Conservation (phyloP, 35 echinoderm and acorn worm genomes). For the Amphiura filiformis region DNA sequence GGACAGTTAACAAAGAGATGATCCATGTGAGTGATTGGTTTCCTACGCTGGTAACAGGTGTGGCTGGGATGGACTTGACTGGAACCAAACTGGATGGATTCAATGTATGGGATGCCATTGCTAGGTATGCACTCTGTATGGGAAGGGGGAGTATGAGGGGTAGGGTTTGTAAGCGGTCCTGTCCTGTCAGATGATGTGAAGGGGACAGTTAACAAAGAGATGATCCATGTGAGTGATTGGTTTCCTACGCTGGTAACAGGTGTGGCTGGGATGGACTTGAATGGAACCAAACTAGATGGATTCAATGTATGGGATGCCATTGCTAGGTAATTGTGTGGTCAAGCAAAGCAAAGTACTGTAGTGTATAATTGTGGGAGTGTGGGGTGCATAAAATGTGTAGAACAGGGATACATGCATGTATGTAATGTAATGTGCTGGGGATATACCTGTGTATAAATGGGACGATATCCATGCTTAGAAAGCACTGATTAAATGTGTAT, state of each 20-base stretch:
- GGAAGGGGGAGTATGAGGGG: slow-evolving; percentile 67
- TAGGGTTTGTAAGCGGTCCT: slow-evolving; percentile 69
- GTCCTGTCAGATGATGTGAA: slow-evolving; percentile 26
- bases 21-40: slow-evolving; percentile 86
- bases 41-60: slow-evolving; percentile 58
- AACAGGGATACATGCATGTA: too few species aligned
- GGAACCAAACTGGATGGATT: slow-evolving; percentile 51
- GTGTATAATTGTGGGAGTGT: too few species aligned
- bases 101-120: slow-evolving; percentile 57
- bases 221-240: slow-evolving; percentile 85
- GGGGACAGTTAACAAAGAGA: slow-evolving; percentile 49
- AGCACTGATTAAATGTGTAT: too few species aligned
- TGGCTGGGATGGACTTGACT: slow-evolving; percentile 38
- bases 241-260: slow-evolving; percentile 71
- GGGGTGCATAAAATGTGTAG: too few species aligned
- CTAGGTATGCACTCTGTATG: slow-evolving; percentile 23
- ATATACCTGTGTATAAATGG: too few species aligned
- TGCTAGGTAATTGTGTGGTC: neutral
- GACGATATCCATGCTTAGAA: too few species aligned
- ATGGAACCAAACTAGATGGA: slow-evolving; percentile 51
- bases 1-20: slow-evolving; percentile 45
- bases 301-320: slow-evolving; percentile 66
- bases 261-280: slow-evolving; percentile 41
- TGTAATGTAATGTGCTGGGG: too few species aligned
- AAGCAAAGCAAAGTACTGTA: too few species aligned